Evolutionary conservation across 2,888 invertebrate genomes (phyloP).

Genomic region (Hipparchia sbordonii): DNA sequence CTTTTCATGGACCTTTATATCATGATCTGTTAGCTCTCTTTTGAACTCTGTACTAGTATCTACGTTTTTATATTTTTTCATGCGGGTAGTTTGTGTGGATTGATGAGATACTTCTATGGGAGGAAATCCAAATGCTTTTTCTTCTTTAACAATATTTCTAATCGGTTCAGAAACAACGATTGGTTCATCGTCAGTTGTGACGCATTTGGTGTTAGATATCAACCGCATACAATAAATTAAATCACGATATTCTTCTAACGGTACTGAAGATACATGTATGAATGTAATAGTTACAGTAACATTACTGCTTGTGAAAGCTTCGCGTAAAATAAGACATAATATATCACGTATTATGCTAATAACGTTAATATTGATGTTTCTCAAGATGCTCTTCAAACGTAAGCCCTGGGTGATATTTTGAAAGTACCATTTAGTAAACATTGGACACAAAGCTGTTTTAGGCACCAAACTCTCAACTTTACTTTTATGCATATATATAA

Average conservation of each 20-base stretch:
- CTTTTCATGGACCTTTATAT: background rate
- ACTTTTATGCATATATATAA: background rate
- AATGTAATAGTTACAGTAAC: background rate
- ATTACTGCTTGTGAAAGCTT: background rate
- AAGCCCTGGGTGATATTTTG: conserved; percentile 17
- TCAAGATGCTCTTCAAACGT: conserved; percentile 3
- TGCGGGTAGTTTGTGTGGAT: conserved; percentile 2
- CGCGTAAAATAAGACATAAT: conserved; percentile 1
- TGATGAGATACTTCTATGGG: background rate
- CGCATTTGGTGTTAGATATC: conserved; percentile 5
- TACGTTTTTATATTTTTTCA: conserved; percentile 4
- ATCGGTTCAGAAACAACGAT: background rate
- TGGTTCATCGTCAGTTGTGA: background rate
- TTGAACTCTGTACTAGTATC: conserved; percentile 23
- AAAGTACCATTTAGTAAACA: conserved; percentile 16
- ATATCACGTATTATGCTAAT: background rate
- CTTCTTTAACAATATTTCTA: background rate
- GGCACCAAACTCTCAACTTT: background rate
- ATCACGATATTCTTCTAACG: conserved; percentile 2
- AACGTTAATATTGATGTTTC: conserved; percentile 2
- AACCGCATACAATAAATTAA: conserved; percentile 1
- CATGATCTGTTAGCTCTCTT: conserved; percentile 10
- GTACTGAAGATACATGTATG: background rate
- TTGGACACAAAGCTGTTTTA: background rate
- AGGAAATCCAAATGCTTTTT: background rate